phyloP scores from a whole-genome alignment of 2,797 vertebrate genomes.

The Lycodopsis pacificus region DNA sequence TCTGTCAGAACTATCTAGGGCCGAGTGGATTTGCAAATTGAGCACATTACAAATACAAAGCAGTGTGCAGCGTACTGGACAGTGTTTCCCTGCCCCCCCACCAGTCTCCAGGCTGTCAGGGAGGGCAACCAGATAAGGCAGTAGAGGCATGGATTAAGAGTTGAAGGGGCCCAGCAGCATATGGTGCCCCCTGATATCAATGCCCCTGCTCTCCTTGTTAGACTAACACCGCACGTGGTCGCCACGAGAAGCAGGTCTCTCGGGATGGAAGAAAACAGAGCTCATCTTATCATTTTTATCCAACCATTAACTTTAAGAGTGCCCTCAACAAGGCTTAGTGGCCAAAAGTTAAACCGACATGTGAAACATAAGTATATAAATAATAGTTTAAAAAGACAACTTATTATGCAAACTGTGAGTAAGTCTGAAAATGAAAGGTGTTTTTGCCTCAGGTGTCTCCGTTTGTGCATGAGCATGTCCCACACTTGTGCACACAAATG shows the following conservation, averaged over 20 bases:
- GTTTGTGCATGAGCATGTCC: background rate
- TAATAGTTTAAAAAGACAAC: background rate
- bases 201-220: constrained; percentile 40
- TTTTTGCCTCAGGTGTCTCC: constrained; percentile 35
- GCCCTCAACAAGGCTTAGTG: background rate
- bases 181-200: constrained; percentile 67
- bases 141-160: constrained; percentile 64
- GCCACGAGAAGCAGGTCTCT: constrained; percentile 15
- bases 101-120: constrained; percentile 41
- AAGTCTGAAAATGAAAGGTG: constrained; percentile 1
- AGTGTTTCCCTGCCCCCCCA: constrained; percentile 44
- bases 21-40: constrained; percentile 55
- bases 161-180: constrained; percentile 65
- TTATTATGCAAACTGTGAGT: background rate
- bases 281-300: constrained; percentile 7
- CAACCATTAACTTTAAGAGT: constrained; percentile 9
- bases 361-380: background rate
- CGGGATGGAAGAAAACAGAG: background rate
- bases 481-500: background rate
- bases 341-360: background rate
- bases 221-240: constrained; percentile 26
- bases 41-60: constrained; percentile 53
- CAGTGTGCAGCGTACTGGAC: constrained; percentile 24
- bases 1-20: constrained; percentile 44
- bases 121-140: constrained; percentile 58